Percentiles rank a stretch among this genome's conserved stretches.
These are phyloP conservation scores for Trichomalopsis sarcophagae DNA, from an alignment of 1,140 invertebrate genomes.

Conservation along the genomic window DNA sequence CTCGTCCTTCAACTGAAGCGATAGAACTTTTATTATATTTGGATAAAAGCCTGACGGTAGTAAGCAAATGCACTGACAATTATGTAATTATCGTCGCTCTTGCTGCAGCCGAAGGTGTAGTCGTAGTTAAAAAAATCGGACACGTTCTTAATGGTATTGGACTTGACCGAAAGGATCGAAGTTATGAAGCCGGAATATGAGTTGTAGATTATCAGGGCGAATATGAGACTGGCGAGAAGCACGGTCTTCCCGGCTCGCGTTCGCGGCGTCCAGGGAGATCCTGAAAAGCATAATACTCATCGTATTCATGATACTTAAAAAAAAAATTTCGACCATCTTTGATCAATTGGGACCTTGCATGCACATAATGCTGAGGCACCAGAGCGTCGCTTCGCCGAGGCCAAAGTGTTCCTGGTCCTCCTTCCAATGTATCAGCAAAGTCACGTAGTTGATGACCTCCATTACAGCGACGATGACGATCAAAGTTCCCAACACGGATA, in stretches of 20 bases:
- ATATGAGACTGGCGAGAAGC: conserved; percentile 77
- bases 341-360: conserved; percentile 75
- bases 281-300: conserved; percentile 65
- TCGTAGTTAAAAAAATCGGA: conserved; percentile 77
- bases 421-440: conserved; percentile 62
- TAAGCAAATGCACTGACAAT: conserved; percentile 56
- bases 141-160: conserved; percentile 76
- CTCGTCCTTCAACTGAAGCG: conserved; percentile 25
- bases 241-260: conserved; percentile 77
- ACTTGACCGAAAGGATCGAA: conserved; percentile 79
- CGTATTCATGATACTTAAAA: background rate
- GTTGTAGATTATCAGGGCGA: conserved; percentile 78
- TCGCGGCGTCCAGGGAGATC: conserved; percentile 76
- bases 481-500: conserved; percentile 75
- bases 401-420: conserved; percentile 66
- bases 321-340: background rate
- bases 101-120: conserved; percentile 78
- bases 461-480: conserved; percentile 73
- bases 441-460: conserved; percentile 72
- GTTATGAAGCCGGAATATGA: conserved; percentile 80
- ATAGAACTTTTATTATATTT: background rate
- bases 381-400: conserved; percentile 76
- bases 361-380: conserved; percentile 79
- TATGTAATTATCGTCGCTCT: conserved; percentile 69
- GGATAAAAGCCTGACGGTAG: background rate